These are phyloP conservation scores for Takifugu rubripes DNA, from an alignment of 2,797 vertebrate species.

Conservation along the genomic window DNA sequence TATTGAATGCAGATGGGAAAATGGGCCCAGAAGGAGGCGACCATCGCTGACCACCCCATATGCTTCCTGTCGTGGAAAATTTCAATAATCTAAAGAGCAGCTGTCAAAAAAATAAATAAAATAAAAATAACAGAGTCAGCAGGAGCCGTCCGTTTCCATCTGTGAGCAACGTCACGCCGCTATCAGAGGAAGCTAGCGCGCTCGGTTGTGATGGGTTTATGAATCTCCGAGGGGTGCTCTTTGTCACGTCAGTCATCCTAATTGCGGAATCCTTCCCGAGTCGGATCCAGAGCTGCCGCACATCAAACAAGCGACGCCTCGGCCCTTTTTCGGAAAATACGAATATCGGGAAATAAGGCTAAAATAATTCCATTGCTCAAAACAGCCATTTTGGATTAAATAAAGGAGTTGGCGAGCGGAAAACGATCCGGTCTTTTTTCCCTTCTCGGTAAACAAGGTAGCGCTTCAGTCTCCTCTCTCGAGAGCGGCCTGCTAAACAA, in stretches of 20 bases:
- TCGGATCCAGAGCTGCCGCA: background rate
- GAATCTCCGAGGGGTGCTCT: conserved; percentile 32
- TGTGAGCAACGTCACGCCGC: conserved; percentile 43
- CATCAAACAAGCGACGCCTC: no score
- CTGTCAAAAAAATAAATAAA: conserved; percentile 47
- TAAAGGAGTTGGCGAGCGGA: no score
- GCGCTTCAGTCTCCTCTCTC: background rate
- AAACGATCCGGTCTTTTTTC: no score
- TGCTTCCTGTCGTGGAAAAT: conserved; percentile 55
- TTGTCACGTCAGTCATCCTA: conserved; percentile 23
- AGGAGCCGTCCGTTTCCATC: conserved; percentile 58
- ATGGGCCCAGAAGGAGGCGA: conserved; percentile 36
- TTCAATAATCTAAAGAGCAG: conserved; percentile 62
- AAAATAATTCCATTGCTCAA: no score
- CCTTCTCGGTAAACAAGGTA: background rate
- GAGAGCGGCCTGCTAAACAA: conserved; percentile 3
- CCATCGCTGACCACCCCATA: conserved; percentile 52
- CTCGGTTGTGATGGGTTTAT: conserved; percentile 40
- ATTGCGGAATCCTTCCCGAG: conserved; percentile 24
- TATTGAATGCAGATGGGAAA: conserved; percentile 51
- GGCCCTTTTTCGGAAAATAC: no score
- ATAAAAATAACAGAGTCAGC: conserved; percentile 50
- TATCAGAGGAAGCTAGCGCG: conserved; percentile 30
- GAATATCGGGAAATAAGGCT: no score
- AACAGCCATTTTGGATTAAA: no score